These are phyloP conservation scores for Heptascelio sp. DNA, from an alignment of 2,888 invertebrate species.

Conservation along the genomic window DNA sequence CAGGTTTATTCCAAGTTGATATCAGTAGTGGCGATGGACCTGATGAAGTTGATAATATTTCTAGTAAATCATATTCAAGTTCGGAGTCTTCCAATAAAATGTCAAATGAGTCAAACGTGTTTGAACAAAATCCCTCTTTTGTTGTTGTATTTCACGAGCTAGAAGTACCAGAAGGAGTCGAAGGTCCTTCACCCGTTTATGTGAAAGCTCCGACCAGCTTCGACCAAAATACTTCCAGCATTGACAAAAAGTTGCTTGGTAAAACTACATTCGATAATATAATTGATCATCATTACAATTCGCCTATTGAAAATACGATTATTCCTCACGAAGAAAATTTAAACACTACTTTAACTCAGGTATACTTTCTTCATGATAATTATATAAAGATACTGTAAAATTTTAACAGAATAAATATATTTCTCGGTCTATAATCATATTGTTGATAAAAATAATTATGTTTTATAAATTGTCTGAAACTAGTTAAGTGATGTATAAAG, in stretches of 20 bases:
- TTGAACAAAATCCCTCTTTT: constrained; percentile 73
- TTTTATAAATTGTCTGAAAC: too few relatives aligned
- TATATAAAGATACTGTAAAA: too few relatives aligned
- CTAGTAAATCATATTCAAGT: constrained; percentile 11
- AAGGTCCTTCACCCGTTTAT: constrained; percentile 80
- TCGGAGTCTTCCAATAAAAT: constrained; percentile 7
- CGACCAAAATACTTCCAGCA: constrained; percentile 50
- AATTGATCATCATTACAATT: constrained; percentile 41
- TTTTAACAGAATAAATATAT: too few relatives aligned
- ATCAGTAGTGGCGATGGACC: constrained; percentile 71
- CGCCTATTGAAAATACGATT: constrained; percentile 39
- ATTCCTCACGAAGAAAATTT: constrained; percentile 18
- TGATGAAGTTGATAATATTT: constrained; percentile 28
- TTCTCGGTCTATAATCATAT: too few relatives aligned
- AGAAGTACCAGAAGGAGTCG: constrained; percentile 80
- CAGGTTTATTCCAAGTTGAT: constrained; percentile 62
- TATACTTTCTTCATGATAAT: too few relatives aligned
- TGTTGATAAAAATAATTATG: too few relatives aligned
- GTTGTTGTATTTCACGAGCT: constrained; percentile 80
- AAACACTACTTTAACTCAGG: constrained; percentile 37
- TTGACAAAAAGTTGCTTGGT: constrained; percentile 3
- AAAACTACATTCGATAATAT: constrained; percentile 42
- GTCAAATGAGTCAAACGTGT: constrained; percentile 30
- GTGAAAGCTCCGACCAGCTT: constrained; percentile 75
- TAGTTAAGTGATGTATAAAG: too few relatives aligned